Percentiles rank a stretch among this genome's conserved stretches.
Evolutionary conservation across 92 coral and sea anemone species (phyloP).

Genomic region (Scolanthus callimorphus): DNA sequence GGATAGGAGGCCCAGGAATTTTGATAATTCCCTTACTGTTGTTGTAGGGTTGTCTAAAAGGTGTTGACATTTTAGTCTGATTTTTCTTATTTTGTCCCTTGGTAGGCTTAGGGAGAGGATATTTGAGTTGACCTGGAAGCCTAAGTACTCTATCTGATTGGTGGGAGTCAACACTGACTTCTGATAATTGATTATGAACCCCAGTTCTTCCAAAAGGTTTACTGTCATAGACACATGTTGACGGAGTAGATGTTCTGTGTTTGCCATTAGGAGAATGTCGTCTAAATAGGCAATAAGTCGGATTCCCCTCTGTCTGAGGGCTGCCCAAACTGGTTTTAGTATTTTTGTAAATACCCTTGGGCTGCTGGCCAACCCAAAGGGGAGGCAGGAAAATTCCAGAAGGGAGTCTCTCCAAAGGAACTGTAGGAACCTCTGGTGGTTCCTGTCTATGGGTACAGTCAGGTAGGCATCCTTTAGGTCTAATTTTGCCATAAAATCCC

Average conservation of each 20-base stretch:
- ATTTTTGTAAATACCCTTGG: slow-evolving; percentile 41
- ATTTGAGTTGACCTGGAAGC: slow-evolving; percentile 1
- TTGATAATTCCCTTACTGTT: slow-evolving; percentile 33
- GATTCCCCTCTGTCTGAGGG: slow-evolving; percentile 21
- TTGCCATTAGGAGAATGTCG: slow-evolving; percentile 33
- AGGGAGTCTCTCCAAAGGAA: slow-evolving; percentile 27
- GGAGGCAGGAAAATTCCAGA: slow-evolving; percentile 45
- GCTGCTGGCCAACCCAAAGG: slow-evolving; percentile 37
- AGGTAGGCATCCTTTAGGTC: slow-evolving; percentile 30
- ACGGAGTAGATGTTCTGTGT: slow-evolving; percentile 9
- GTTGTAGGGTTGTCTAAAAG: slow-evolving; percentile 21
- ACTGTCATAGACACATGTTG: slow-evolving; percentile 31
- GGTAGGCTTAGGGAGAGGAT: slow-evolving; percentile 17
- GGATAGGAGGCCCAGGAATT: slow-evolving; percentile 49
- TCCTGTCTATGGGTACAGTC: slow-evolving; percentile 25
- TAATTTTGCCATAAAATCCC: slow-evolving; percentile 24
- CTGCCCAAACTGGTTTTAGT: slow-evolving; percentile 42
- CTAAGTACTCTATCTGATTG: slow-evolving; percentile 4
- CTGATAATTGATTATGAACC: slow-evolving; percentile 40
- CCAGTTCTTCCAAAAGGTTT: slow-evolving; percentile 30
- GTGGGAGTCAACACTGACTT: slow-evolving; percentile 33
- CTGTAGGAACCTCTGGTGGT: slow-evolving; percentile 27
- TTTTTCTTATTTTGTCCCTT: slow-evolving; percentile 39
- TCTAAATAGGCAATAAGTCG: slow-evolving; percentile 36
- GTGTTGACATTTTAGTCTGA: slow-evolving; percentile 9